phyloP scores from a whole-genome alignment of 2,113 vertebrate species.

The Grus americana region DNA sequence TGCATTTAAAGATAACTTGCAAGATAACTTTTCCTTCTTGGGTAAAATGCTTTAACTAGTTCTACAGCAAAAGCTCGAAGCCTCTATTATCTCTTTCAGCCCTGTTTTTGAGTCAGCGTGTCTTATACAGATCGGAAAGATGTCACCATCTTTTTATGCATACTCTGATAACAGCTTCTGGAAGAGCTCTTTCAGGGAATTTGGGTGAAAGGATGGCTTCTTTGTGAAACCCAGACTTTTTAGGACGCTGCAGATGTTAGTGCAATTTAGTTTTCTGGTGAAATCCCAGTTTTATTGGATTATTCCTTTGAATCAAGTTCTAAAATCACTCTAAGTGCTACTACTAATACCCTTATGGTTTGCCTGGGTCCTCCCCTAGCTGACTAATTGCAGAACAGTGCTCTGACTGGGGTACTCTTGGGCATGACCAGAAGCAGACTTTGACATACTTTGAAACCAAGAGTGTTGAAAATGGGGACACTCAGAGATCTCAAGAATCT shows the following conservation, averaged over 20 bases:
- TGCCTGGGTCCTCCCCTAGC: neutral
- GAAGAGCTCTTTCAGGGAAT: neutral
- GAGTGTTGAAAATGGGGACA: neutral
- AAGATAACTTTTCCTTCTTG: neutral
- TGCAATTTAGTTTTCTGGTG: neutral
- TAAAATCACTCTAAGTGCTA: neutral
- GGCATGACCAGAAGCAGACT: neutral
- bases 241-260: neutral
- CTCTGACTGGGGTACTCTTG: neutral
- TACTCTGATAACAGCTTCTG: neutral
- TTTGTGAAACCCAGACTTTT: neutral
- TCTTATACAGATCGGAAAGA: neutral
- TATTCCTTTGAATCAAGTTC: neutral
- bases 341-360: neutral
- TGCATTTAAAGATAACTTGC: neutral
- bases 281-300: neutral
- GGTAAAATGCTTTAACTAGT: neutral
- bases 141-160: neutral
- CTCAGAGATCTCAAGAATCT: neutral
- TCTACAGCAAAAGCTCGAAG: neutral
- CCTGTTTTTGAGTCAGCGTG: neutral
- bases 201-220: neutral
- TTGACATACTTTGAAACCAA: neutral
- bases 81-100: neutral
- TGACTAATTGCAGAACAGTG: neutral